Evolutionary conservation across 2,113 vertebrate species (phyloP).

Genomic region (Cyprinus carpio): DNA sequence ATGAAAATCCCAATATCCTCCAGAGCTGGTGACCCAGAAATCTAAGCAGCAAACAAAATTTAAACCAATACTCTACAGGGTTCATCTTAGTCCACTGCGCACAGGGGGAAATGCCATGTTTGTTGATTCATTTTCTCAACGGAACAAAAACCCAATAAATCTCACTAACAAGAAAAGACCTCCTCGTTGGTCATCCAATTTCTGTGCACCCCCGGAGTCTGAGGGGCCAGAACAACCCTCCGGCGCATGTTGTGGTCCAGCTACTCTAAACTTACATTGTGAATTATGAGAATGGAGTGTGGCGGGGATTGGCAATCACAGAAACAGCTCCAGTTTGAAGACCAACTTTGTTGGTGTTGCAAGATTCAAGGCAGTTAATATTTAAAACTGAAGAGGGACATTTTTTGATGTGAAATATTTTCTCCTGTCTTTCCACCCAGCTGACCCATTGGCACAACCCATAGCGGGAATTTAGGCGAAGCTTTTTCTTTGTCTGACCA

Average conservation of each 20-base stretch:
- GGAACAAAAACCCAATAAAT: slow-evolving; percentile 34
- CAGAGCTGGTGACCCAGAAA: slow-evolving; percentile 41
- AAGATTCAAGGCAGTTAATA: neutral
- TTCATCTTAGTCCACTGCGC: slow-evolving; percentile 46
- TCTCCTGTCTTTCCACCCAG: neutral
- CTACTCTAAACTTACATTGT: neutral
- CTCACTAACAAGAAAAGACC: slow-evolving; percentile 14
- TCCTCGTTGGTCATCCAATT: slow-evolving; percentile 40
- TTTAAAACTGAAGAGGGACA: neutral
- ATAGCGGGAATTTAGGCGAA: neutral
- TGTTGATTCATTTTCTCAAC: slow-evolving; percentile 42
- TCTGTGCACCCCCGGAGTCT: slow-evolving; percentile 37
- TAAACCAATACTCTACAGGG: slow-evolving; percentile 24
- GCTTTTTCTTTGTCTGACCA: too few species aligned
- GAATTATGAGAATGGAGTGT: neutral
- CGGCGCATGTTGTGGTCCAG: neutral
- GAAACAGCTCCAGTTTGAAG: neutral
- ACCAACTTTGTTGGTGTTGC: too few species aligned
- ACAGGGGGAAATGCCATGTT: slow-evolving; percentile 33
- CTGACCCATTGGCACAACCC: neutral
- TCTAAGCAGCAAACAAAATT: slow-evolving; percentile 29
- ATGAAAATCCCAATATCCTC: slow-evolving; percentile 23
- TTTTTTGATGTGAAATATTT: neutral
- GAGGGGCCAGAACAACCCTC: slow-evolving; percentile 6
- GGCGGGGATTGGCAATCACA: neutral